Evolutionary conservation across 2,888 invertebrate species (phyloP).

Genomic region (Bombyx huttoni): DNA sequence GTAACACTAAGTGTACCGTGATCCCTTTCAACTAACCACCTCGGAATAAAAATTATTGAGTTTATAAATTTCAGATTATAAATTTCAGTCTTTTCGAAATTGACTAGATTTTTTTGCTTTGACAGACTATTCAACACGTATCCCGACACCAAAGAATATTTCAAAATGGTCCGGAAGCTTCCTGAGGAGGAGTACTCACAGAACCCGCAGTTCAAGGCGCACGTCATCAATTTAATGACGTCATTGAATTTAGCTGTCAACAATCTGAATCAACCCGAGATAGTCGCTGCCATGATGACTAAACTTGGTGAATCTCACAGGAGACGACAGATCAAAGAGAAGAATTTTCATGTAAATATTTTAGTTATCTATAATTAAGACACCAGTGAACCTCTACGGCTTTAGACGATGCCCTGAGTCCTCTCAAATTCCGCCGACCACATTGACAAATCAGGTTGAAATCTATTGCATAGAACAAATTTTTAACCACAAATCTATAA

Average conservation of each 20-base stretch:
- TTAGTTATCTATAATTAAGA: neutral
- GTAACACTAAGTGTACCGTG: too few relatives aligned
- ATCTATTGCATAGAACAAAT: too few relatives aligned
- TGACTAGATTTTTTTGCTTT: neutral
- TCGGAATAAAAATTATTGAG: too few relatives aligned
- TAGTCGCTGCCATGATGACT: conserved; percentile 56
- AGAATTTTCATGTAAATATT: conserved; percentile 46
- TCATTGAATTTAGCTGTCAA: conserved; percentile 46
- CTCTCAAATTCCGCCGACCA: too few relatives aligned
- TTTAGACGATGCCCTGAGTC: too few relatives aligned
- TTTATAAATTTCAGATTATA: too few relatives aligned
- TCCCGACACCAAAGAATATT: conserved; percentile 53
- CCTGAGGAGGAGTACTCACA: conserved; percentile 40
- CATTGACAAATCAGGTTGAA: too few relatives aligned
- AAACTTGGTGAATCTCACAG: conserved; percentile 56
- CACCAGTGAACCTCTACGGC: too few relatives aligned
- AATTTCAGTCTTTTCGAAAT: too few relatives aligned
- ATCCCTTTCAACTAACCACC: too few relatives aligned
- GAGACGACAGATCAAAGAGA: conserved; percentile 38
- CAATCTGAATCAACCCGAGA: conserved; percentile 52
- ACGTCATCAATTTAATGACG: conserved; percentile 60
- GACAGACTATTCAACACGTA: conserved; percentile 46
- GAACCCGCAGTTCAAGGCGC: conserved; percentile 61
- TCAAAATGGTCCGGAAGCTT: conserved; percentile 45
- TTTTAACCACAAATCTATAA: too few relatives aligned